Conservation (phyloP, 2,113 vertebrate species). For the Oncorhynchus clarkii region DNA sequence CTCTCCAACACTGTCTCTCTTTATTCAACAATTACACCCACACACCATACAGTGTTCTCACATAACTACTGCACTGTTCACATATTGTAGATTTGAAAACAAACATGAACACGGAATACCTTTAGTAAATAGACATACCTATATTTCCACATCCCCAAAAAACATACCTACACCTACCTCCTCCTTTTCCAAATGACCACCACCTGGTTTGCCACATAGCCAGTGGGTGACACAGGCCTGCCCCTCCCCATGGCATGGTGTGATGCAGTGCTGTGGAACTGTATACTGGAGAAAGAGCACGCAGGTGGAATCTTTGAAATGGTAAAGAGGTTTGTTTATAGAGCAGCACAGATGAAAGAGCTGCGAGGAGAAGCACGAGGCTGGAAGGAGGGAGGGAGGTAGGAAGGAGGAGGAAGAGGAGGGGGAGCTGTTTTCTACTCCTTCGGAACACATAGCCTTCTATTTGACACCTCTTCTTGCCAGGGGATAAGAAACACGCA, state of each 20-base stretch:
- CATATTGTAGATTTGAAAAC: no score
- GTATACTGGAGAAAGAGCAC: conserved; percentile 22
- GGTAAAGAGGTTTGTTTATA: conserved; percentile 67
- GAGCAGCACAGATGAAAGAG: conserved; percentile 58
- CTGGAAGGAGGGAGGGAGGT: conserved; percentile 2
- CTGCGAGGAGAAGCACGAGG: background rate
- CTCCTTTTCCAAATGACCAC: background rate
- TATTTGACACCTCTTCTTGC: background rate
- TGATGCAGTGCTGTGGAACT: background rate
- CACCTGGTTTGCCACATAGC: background rate
- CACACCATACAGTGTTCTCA: background rate
- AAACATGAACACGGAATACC: no score
- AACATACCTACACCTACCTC: background rate
- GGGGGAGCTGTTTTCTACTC: background rate
- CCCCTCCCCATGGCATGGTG: background rate
- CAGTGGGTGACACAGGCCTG: background rate
- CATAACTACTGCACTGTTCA: no score
- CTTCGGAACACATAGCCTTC: background rate
- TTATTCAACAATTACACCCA: background rate
- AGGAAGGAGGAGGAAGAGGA: conserved; percentile 3
- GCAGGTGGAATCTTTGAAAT: conserved; percentile 66
- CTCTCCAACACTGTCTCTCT: no score
- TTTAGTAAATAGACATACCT: no score
- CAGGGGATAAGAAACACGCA: no score
- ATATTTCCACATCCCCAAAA: no score